Conservation (phyloP, 2,888 invertebrate species). For the Tortrix viridana region DNA sequence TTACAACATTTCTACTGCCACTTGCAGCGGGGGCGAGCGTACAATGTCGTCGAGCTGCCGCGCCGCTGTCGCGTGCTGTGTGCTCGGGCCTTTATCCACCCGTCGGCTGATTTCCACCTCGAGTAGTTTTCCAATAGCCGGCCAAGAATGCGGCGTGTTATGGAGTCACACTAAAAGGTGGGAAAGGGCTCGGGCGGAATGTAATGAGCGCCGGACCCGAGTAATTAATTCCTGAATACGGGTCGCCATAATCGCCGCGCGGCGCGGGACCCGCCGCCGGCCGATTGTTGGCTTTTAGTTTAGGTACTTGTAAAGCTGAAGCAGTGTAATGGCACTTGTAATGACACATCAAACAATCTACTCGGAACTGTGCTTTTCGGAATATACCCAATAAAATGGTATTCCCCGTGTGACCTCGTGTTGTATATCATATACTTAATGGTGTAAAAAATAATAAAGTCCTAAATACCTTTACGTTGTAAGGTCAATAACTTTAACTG, state of each 20-base stretch:
- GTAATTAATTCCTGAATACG: conserved; percentile 28
- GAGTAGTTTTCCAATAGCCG: conserved; percentile 22
- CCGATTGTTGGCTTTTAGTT: not conserved
- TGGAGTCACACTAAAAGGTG: conserved; percentile 36
- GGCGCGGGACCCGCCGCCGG: not conserved
- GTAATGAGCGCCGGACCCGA: conserved; percentile 28
- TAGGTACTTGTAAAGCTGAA: not conserved
- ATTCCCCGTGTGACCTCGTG: no score
- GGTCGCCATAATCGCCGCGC: conserved; percentile 22
- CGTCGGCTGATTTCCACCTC: conserved; percentile 4
- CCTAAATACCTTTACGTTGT: no score
- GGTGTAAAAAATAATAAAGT: no score
- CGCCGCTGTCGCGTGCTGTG: no score
- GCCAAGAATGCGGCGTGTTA: conserved; percentile 27
- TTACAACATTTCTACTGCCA: not conserved
- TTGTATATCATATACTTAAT: no score
- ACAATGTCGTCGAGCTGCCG: conserved; percentile 5
- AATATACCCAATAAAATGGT: no score
- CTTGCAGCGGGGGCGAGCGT: not conserved
- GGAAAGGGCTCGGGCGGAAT: conserved; percentile 33
- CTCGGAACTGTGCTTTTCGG: no score
- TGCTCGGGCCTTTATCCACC: no score
- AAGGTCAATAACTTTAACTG: no score
- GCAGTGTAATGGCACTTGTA: no score
- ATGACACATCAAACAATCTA: no score